These are phyloP conservation scores for Zaprionus lachaisei DNA, from an alignment of 1,140 invertebrate genomes.

Conservation along the genomic window DNA sequence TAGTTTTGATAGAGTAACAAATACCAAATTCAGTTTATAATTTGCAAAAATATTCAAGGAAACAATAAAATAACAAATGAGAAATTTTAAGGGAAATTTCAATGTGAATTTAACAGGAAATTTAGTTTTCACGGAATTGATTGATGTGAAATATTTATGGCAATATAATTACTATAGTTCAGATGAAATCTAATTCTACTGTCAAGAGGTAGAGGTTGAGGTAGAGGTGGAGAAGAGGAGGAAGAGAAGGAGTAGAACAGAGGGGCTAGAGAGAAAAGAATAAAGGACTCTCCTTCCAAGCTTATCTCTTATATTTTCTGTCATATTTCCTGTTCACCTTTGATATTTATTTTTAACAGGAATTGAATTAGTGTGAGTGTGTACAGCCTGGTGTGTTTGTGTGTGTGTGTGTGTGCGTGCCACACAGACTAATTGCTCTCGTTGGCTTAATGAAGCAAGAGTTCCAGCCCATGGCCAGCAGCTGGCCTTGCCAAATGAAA, in stretches of 20 bases:
- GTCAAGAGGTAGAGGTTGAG: too few relatives aligned
- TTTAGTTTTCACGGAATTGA: too few relatives aligned
- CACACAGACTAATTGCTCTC: conserved; percentile 63
- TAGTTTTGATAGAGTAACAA: neutral
- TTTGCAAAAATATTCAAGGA: too few relatives aligned
- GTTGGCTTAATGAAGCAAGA: conserved; percentile 68
- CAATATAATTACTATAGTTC: too few relatives aligned
- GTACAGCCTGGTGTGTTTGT: conserved; percentile 5
- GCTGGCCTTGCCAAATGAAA: conserved; percentile 28
- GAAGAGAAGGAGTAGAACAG: neutral
- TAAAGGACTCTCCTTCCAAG: neutral
- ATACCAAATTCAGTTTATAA: too few relatives aligned
- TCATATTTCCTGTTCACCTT: conserved; percentile 17
- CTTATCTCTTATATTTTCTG: conserved; percentile 13
- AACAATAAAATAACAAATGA: too few relatives aligned
- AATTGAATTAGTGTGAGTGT: conserved; percentile 27
- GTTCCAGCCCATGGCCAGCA: conserved; percentile 39
- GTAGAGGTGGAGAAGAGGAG: neutral
- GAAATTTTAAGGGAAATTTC: too few relatives aligned
- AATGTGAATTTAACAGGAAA: too few relatives aligned
- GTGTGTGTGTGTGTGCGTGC: conserved; percentile 29
- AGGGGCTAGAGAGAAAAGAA: neutral
- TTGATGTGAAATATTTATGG: too few relatives aligned
- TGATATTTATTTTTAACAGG: conserved; percentile 13
- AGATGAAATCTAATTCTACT: too few relatives aligned